phyloP scores from a whole-genome alignment of 2,797 vertebrate genomes.

The Graptemys geographica region DNA sequence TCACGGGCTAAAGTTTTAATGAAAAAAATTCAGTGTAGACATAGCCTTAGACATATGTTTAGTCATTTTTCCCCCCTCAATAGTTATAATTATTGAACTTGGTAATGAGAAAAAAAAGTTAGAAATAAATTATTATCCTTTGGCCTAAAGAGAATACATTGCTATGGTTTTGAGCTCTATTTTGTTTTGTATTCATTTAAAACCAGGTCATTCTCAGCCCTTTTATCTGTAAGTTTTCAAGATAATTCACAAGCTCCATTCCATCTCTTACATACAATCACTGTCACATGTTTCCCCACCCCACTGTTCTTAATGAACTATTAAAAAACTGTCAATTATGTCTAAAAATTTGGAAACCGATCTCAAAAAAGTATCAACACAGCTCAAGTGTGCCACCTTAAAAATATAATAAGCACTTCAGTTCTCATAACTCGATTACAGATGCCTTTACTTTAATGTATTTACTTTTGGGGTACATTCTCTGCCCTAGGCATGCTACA shows the following conservation, averaged over 20 bases:
- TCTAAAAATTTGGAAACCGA: neutral
- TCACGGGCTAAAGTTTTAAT: neutral
- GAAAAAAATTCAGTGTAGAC: no score
- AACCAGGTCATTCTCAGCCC: neutral
- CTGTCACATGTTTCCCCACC: neutral
- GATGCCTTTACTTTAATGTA: neutral
- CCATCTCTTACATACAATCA: neutral
- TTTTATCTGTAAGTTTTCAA: neutral
- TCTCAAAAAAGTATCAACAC: neutral
- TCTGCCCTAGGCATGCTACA: neutral
- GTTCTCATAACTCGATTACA: neutral
- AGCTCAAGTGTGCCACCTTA: neutral
- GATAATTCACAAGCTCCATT: neutral
- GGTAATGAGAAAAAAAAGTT: neutral
- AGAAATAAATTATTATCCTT: neutral
- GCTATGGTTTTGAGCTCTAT: neutral
- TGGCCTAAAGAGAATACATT: neutral
- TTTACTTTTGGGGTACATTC: neutral
- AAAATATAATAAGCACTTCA: neutral
- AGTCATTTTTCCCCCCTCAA: neutral
- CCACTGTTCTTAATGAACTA: neutral
- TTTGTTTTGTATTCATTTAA: neutral
- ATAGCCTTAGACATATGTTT: neutral
- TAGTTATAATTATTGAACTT: conserved; percentile 1
- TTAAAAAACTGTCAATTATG: neutral